A percentile compares a stretch with the other conserved stretches of the same genome.
phyloP scores from a whole-genome alignment of 2,888 invertebrate species.

The Apamea crenata region DNA sequence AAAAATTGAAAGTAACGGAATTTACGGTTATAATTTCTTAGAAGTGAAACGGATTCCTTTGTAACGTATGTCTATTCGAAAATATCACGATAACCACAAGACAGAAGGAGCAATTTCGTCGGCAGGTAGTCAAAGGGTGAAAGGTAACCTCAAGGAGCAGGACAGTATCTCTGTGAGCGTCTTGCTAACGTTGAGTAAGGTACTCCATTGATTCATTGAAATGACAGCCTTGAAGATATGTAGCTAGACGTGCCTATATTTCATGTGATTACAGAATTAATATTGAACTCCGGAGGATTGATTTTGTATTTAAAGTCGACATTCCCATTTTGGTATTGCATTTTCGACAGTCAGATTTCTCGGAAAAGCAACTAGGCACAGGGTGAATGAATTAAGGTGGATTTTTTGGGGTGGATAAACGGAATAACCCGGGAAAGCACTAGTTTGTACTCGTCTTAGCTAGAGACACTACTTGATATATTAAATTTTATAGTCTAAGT shows the following conservation, averaged over 20 bases:
- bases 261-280: not conserved
- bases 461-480: not conserved
- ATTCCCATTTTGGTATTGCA: not conserved
- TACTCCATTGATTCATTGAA: constrained; percentile 55
- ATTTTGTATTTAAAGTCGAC: not conserved
- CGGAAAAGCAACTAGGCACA: not conserved
- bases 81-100: constrained; percentile 39
- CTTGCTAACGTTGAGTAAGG: constrained; percentile 54
- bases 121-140: constrained; percentile 47
- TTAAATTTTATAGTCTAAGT: not conserved
- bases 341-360: not conserved
- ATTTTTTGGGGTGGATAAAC: not conserved
- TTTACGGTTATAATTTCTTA: constrained; percentile 36
- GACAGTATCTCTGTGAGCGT: constrained; percentile 55
- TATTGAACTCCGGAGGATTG: not conserved
- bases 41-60: constrained; percentile 46
- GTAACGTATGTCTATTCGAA: constrained; percentile 34
- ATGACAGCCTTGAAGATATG: constrained; percentile 12
- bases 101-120: constrained; percentile 41
- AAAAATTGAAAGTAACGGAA: not conserved
- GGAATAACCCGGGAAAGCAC: not conserved
- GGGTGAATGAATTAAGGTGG: not conserved
- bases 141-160: constrained; percentile 49
- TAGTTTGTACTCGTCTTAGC: too few relatives aligned
- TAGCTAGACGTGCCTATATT: not conserved